Evolutionary conservation across 2,113 vertebrate species (phyloP), one percentile per base, ranked within the genome.

Genomic region (Crocuta crocuta): DNA sequence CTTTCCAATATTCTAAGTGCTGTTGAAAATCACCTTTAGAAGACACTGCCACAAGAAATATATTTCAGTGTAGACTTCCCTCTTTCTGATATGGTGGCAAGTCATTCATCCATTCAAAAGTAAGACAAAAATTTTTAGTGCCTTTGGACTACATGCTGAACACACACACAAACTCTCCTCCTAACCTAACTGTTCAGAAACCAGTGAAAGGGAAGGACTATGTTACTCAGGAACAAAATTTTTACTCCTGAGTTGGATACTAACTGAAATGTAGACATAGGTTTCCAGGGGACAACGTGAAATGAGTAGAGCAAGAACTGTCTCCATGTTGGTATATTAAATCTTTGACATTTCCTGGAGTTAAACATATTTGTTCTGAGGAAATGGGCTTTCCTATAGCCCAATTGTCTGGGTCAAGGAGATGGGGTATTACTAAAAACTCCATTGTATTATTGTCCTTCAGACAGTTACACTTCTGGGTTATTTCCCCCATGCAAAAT

Each of bases 111-210:
- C 83, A 82, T 87, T 94, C 76, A 97, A 16, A 90, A 74, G 70
- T 66, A 94, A 87, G 89, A 95, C 43, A 71, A 11, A 48, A 55
- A 76, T 95, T 35, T 78, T 90, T 91, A 97, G 97, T 96, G 97
- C 97, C 97, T 98, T 98, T 95, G 96, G 93, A 95, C 53, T 78
- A 73, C 96, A 31, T 9, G 43, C 13, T 78, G 74, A 79, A 90
- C 6, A 82, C 28, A 87, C 26, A 2, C 33, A 71, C n/a, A 88
- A 28, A 26, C 35, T 50, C 76, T 70, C 31, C 76, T 58, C 19
- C 63, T 86, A 11, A 31, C 50, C 9, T 94, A 39, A 70, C 74
- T 92, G 31, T 82, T 82, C 91, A 61, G 39, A 58, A 96, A 43
- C 55, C 74, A 61, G 55, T 45, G 33, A 74, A 53, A 80, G 82